These are phyloP conservation scores for Cecidostiba fungosa DNA, from an alignment of 2,888 invertebrate species.

Conservation along the genomic window DNA sequence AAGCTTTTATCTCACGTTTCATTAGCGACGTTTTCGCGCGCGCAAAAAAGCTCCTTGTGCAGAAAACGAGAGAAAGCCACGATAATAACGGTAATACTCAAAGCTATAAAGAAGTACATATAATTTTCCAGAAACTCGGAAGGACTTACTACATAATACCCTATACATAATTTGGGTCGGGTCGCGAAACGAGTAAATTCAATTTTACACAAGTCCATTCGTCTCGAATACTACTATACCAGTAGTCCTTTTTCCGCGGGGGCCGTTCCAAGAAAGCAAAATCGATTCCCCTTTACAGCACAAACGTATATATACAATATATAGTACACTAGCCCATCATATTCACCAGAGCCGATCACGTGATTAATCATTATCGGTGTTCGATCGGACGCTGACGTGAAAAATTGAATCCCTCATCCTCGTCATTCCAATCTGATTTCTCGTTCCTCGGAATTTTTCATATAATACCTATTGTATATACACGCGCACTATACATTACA, in stretches of 20 bases:
- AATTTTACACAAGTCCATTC: not conserved
- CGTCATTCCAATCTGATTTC: not conserved
- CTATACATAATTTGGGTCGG: not conserved
- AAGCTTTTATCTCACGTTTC: too few species aligned
- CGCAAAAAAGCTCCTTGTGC: too few species aligned
- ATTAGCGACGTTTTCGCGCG: too few species aligned
- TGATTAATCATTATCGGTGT: slow-evolving; percentile 9
- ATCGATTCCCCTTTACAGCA: not conserved
- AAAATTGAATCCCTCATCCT: not conserved
- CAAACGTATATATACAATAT: not conserved
- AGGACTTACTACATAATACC: not conserved
- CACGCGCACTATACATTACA: too few species aligned
- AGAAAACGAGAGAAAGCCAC: too few species aligned
- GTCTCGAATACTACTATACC: not conserved
- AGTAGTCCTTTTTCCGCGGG: not conserved
- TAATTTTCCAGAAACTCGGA: not conserved
- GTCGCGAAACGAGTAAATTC: not conserved
- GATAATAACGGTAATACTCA: too few species aligned
- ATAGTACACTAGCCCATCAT: not conserved
- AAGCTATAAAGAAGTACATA: too few species aligned
- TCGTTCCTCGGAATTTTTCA: not conserved
- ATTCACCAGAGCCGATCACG: not conserved
- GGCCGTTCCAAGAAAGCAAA: not conserved
- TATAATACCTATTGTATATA: too few species aligned
- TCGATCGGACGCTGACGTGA: not conserved